Evolutionary conservation across 2,797 vertebrate species (phyloP).

Genomic region (Epinephelus coioides): DNA sequence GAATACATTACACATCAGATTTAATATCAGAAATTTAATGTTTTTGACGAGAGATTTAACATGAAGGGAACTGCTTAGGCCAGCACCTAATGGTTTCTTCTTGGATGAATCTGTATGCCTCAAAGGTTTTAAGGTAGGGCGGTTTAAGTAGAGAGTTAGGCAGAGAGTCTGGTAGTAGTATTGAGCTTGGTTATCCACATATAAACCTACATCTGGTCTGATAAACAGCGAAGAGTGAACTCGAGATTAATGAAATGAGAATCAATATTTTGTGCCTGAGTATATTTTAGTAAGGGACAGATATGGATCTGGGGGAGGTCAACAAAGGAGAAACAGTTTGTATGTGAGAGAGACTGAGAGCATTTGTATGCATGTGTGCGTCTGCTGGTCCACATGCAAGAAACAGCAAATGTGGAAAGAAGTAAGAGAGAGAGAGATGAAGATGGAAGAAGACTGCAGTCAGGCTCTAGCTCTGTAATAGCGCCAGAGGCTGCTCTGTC

Average conservation of each 20-base stretch:
- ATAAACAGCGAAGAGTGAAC: background rate
- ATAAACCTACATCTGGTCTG: background rate
- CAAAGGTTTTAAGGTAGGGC: background rate
- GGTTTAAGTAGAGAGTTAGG: background rate
- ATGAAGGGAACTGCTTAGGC: background rate
- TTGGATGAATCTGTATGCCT: background rate
- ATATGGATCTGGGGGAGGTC: background rate
- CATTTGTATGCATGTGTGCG: conserved; percentile 21
- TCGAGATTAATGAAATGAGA: background rate
- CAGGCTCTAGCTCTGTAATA: conserved; percentile 57
- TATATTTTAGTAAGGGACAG: background rate
- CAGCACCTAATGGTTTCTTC: background rate
- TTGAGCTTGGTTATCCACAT: background rate
- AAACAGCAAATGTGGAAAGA: conserved; percentile 22
- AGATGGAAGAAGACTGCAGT: conserved; percentile 72
- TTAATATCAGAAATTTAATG: background rate
- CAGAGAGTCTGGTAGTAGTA: background rate
- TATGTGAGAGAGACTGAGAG: background rate
- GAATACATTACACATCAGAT: background rate
- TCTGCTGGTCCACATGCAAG: conserved; percentile 12
- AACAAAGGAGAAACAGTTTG: conserved; percentile 7
- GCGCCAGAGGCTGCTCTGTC: conserved; percentile 73
- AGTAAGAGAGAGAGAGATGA: conserved; percentile 39
- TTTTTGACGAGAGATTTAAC: background rate
- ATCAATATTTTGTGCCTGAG: background rate